phyloP scores from a whole-genome alignment of 2,797 vertebrate species.

The Peromyscus nudipes region DNA sequence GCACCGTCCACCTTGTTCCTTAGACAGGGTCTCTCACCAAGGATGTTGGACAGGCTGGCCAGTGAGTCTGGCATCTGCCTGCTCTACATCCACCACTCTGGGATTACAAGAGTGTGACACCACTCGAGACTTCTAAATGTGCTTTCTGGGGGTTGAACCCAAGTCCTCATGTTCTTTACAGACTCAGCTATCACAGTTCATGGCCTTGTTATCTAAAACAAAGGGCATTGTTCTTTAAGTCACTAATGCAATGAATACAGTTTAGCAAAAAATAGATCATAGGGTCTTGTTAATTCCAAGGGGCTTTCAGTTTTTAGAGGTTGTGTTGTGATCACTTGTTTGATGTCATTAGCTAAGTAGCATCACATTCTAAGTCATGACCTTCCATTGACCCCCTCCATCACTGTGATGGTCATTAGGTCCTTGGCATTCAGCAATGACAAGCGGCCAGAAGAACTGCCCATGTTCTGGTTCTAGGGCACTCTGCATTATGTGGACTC shows the following conservation, averaged over 20 bases:
- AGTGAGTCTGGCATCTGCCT: too few relatives aligned
- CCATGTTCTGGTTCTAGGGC: too few relatives aligned
- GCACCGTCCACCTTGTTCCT: neutral
- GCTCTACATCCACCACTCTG: neutral
- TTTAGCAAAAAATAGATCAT: neutral
- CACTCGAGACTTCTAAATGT: neutral
- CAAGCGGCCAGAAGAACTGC: neutral
- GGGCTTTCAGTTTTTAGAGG: neutral
- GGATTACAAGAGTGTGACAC: neutral
- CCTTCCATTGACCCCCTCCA: neutral
- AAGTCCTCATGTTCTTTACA: neutral
- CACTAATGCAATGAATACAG: neutral
- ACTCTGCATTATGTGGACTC: neutral
- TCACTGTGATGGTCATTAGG: neutral
- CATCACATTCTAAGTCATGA: neutral
- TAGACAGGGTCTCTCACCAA: neutral
- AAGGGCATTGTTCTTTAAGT: neutral
- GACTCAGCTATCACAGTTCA: neutral
- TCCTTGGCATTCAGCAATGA: neutral
- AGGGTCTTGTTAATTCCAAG: neutral
- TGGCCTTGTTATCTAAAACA: conserved; percentile 7
- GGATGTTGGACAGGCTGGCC: neutral
- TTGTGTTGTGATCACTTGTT: neutral
- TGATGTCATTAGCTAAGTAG: neutral
- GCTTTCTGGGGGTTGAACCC: neutral